Evolutionary conservation across 2,797 vertebrate species (phyloP).

Genomic region (Iguana delicatissima): DNA sequence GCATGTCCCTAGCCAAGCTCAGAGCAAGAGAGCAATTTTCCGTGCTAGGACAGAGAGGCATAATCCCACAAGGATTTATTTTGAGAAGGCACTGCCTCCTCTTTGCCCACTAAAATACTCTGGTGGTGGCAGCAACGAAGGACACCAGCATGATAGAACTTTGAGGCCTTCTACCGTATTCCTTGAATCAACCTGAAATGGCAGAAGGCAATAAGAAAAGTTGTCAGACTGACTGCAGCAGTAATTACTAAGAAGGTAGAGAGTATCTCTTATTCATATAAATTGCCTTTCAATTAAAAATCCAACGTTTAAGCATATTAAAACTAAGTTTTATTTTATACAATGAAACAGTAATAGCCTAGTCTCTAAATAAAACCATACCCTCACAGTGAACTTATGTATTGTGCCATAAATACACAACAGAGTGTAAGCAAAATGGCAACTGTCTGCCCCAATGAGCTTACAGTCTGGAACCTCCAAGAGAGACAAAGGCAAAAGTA

Average conservation of each 20-base stretch:
- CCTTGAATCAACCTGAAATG: slow-evolving; percentile 77
- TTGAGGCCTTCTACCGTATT: slow-evolving; percentile 74
- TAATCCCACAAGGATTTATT: slow-evolving; percentile 52
- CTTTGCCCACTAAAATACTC: slow-evolving; percentile 67
- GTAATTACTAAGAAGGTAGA: neutral
- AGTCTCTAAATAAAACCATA: neutral
- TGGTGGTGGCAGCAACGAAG: slow-evolving; percentile 58
- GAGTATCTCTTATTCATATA: neutral
- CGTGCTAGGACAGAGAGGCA: slow-evolving; percentile 29
- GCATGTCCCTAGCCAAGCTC: slow-evolving; percentile 57
- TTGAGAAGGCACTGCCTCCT: slow-evolving; percentile 62
- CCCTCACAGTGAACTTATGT: neutral
- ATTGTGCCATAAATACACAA: neutral
- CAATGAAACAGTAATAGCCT: neutral
- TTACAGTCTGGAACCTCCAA: neutral
- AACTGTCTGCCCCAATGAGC: neutral
- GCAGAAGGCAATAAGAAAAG: slow-evolving; percentile 33
- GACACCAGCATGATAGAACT: slow-evolving; percentile 51
- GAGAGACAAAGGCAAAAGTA: neutral
- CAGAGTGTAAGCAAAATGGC: neutral
- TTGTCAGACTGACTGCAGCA: neutral
- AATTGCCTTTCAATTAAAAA: neutral
- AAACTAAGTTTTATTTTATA: neutral
- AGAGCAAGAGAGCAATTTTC: slow-evolving; percentile 54
- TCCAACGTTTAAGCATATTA: neutral